Percentiles rank a stretch among this genome's conserved stretches.
phyloP scores from a whole-genome alignment of 37 sponge, comb jelly and placozoan species.

The Ianthella basta region DNA sequence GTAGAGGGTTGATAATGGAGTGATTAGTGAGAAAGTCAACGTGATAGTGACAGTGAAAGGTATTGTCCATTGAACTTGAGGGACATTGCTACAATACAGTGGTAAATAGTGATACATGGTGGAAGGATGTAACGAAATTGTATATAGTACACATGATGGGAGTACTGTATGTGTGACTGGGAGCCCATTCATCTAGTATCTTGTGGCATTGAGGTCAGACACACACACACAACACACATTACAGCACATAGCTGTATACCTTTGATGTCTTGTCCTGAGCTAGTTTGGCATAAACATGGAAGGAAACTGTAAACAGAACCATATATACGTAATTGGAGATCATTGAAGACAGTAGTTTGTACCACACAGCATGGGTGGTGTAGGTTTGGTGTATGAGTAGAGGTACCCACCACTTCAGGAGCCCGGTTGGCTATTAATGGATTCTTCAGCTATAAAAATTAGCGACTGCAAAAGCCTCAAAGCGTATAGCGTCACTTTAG shows the following conservation, averaged over 20 bases:
- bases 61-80: too few relatives aligned
- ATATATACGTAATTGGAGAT: not conserved
- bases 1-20: too few relatives aligned
- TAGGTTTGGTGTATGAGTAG: not conserved
- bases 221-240: not conserved
- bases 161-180: too few relatives aligned
- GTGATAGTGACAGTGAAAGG: too few relatives aligned
- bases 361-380: slow-evolving; percentile 3
- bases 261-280: not conserved
- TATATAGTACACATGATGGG: too few relatives aligned
- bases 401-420: slow-evolving; percentile 42
- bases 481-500: too few relatives aligned
- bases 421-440: slow-evolving; percentile 52
- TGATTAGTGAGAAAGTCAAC: too few relatives aligned
- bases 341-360: not conserved
- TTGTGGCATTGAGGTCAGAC: not conserved
- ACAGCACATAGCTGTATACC: not conserved
- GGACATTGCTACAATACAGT: too few relatives aligned
- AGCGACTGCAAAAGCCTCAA: slow-evolving; percentile 78
- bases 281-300: not conserved
- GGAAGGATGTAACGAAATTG: too few relatives aligned
- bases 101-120: too few relatives aligned
- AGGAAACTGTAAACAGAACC: not conserved
- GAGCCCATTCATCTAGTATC: too few relatives aligned
- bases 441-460: slow-evolving; percentile 63